Evolutionary conservation across 2,797 vertebrate species (phyloP).

Genomic region (Percopsis omiscomaycus): DNA sequence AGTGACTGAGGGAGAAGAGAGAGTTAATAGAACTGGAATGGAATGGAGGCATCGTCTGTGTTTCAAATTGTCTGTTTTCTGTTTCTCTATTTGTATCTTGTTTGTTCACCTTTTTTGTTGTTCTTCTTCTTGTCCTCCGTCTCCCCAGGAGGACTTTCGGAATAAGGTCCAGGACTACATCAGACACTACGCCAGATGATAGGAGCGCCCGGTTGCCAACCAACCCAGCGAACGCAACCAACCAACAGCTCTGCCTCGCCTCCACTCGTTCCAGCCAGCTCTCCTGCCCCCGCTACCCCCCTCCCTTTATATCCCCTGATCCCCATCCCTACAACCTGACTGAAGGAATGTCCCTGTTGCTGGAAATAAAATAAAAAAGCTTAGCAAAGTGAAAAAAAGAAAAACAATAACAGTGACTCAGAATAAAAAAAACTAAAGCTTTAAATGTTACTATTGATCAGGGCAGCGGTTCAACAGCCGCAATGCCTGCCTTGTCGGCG

Average conservation of each 20-base stretch:
- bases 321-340: slow-evolving; percentile 23
- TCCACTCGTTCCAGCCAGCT: slow-evolving; percentile 57
- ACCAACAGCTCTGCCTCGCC: slow-evolving; percentile 65
- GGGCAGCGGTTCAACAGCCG: slow-evolving; percentile 31
- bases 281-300: slow-evolving; percentile 19
- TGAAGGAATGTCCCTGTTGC: slow-evolving; percentile 54
- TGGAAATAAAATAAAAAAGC: slow-evolving; percentile 1
- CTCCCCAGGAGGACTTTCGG: slow-evolving; percentile 90
- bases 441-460: slow-evolving; percentile 41
- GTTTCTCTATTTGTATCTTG: neutral
- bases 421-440: slow-evolving; percentile 38
- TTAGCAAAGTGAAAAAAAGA: slow-evolving; percentile 7
- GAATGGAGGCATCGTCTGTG: no score
- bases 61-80: neutral
- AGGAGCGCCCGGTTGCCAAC: slow-evolving; percentile 56
- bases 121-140: slow-evolving; percentile 11
- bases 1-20: no score
- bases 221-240: slow-evolving; percentile 19
- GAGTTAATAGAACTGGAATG: no score
- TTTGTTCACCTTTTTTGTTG: slow-evolving; percentile 5
- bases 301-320: slow-evolving; percentile 14
- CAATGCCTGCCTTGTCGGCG: slow-evolving; percentile 32
- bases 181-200: slow-evolving; percentile 97
- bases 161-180: slow-evolving; percentile 98
- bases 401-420: slow-evolving; percentile 14